phyloP scores from a whole-genome alignment of 2,797 vertebrate genomes.

The Danio jaintianensis region DNA sequence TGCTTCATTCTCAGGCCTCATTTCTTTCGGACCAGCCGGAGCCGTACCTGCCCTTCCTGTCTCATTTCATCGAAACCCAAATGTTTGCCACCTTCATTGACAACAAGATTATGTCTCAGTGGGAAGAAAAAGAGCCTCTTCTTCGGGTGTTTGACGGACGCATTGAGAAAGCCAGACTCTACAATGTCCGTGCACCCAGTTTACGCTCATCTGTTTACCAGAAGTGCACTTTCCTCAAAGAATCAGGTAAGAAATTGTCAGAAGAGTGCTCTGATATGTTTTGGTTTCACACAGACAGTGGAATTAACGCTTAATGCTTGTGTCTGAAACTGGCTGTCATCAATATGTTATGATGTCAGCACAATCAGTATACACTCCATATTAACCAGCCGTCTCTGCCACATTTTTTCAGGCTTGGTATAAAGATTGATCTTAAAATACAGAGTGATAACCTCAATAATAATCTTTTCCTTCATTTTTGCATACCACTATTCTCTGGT shows the following conservation, averaged over 20 bases:
- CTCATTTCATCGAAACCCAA: slow-evolving; percentile 97
- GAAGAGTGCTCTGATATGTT: neutral
- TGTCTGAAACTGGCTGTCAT: no score
- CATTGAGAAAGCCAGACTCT: slow-evolving; percentile 89
- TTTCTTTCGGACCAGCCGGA: slow-evolving; percentile 95
- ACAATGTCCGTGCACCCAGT: slow-evolving; percentile 85
- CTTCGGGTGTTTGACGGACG: slow-evolving; percentile 93
- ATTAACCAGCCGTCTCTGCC: no score
- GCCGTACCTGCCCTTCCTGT: slow-evolving; percentile 92
- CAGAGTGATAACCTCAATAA: no score
- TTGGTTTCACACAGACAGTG: no score
- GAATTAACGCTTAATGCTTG: no score
- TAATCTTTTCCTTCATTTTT: no score
- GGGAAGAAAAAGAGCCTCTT: slow-evolving; percentile 93
- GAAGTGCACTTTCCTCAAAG: slow-evolving; percentile 88
- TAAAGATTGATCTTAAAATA: no score
- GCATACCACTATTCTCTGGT: no score
- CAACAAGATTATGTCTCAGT: slow-evolving; percentile 95
- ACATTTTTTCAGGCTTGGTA: no score
- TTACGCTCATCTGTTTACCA: slow-evolving; percentile 85
- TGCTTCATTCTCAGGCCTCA: slow-evolving; percentile 83
- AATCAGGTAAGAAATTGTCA: slow-evolving; percentile 85
- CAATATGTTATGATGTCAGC: no score
- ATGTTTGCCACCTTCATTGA: slow-evolving; percentile 99
- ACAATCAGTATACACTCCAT: no score